Percentiles rank a stretch among this genome's conserved stretches.
Conservation (phyloP, 2,113 vertebrate genomes). For the Suncus etruscus region DNA sequence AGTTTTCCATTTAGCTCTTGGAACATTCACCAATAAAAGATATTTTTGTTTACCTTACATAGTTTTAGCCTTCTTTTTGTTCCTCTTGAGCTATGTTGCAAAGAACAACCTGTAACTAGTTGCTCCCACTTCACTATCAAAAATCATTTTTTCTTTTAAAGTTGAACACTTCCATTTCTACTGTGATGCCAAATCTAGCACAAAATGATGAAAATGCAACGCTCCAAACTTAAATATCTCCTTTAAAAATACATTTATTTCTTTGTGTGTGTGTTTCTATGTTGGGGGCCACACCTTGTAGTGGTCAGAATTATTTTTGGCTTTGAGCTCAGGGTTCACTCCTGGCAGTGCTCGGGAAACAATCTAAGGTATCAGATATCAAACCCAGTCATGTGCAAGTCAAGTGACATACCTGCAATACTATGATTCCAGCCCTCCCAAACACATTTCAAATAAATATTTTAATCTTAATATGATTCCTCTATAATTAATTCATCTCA, state of each 20-base stretch:
- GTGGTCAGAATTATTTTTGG: too few relatives aligned
- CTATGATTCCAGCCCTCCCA: too few relatives aligned
- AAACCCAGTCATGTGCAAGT: too few relatives aligned
- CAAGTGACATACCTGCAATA: too few relatives aligned
- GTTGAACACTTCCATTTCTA: conserved; percentile 67
- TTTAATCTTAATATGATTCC: background rate
- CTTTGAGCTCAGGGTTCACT: too few relatives aligned
- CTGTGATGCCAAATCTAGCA: conserved; percentile 67
- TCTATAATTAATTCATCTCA: too few relatives aligned
- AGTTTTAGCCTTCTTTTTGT: conserved; percentile 50
- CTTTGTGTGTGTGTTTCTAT: too few relatives aligned
- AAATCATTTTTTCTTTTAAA: conserved; percentile 79
- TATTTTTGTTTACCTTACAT: conserved; percentile 70
- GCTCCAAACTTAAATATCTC: conserved; percentile 22
- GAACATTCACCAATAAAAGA: conserved; percentile 16
- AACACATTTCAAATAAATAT: conserved; percentile 6
- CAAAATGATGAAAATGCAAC: conserved; percentile 57
- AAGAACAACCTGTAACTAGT: conserved; percentile 80
- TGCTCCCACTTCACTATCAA: conserved; percentile 79
- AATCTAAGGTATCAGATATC: too few relatives aligned
- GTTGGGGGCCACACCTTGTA: too few relatives aligned
- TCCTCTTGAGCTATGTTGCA: conserved; percentile 63
- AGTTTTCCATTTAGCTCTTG: conserved; percentile 20
- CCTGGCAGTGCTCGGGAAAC: too few relatives aligned
- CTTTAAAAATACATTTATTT: background rate